Evolutionary conservation across 2,888 invertebrate genomes (phyloP).

Genomic region (Xanthorhoe designata): DNA sequence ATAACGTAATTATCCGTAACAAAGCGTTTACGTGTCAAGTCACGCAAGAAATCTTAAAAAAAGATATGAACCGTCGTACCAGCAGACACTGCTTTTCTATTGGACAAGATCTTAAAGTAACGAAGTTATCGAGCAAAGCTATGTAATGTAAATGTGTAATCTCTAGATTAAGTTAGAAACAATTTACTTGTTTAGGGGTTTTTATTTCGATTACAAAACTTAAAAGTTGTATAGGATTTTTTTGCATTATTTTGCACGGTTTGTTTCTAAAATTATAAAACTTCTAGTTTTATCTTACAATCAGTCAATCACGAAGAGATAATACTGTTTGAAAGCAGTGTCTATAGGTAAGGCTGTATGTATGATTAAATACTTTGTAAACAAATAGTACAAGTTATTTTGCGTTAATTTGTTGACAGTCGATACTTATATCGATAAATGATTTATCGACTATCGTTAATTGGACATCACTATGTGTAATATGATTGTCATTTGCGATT

Average conservation of each 20-base stretch:
- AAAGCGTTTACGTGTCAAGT: conserved; percentile 41
- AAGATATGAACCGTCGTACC: conserved; percentile 40
- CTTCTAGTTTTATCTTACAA: no score
- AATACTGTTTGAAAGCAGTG: no score
- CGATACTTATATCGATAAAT: conserved; percentile 20
- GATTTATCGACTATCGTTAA: conserved; percentile 28
- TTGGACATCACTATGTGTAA: conserved; percentile 43
- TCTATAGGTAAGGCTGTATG: background rate
- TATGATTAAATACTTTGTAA: background rate
- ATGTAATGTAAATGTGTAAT: no score
- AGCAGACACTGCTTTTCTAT: conserved; percentile 21
- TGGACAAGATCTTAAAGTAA: background rate
- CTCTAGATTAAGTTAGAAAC: no score
- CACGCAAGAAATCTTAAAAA: conserved; percentile 43
- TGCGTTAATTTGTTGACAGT: conserved; percentile 10
- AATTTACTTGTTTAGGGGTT: no score
- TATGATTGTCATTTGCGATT: background rate
- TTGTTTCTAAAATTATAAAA: no score
- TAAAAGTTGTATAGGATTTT: no score
- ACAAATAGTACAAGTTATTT: no score
- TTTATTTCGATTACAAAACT: no score
- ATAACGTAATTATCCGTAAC: conserved; percentile 53
- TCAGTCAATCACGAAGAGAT: no score
- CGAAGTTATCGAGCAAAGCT: no score
- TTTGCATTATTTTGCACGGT: no score